Conservation (phyloP, 2,797 vertebrate species). For the Buphagus erythrorhynchus region DNA sequence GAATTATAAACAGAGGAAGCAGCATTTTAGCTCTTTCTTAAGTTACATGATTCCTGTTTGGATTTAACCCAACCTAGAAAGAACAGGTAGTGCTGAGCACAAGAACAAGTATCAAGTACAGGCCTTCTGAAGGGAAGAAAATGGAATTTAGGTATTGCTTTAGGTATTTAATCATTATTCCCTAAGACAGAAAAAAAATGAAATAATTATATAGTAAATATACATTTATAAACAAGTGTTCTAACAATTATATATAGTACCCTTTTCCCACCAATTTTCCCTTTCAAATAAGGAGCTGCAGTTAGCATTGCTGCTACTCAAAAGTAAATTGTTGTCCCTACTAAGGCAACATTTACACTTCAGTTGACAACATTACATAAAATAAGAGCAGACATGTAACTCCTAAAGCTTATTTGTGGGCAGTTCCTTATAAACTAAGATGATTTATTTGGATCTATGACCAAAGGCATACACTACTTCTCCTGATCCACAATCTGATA, state of each 20-base stretch:
- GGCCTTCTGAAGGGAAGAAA: neutral
- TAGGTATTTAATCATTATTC: neutral
- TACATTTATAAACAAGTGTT: neutral
- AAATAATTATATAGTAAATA: neutral
- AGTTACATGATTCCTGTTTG: accelerated
- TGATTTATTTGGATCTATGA: neutral
- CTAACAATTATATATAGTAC: neutral
- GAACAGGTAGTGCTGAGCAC: neutral
- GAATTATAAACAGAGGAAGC: neutral
- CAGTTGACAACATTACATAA: neutral
- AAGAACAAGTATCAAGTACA: neutral
- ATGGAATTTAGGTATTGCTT: neutral
- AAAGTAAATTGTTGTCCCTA: neutral
- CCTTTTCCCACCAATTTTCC: neutral
- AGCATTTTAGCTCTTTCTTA: neutral
- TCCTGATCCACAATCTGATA: neutral
- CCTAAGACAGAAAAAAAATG: neutral
- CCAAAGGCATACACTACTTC: neutral
- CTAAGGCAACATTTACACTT: neutral
- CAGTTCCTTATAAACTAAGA: neutral
- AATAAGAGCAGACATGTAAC: neutral
- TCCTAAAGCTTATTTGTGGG: neutral
- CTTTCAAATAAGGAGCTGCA: neutral
- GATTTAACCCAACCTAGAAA: neutral
- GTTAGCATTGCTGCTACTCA: neutral